phyloP scores from a whole-genome alignment of 1,140 invertebrate genomes.

The Brachionus asplanchnoidis region DNA sequence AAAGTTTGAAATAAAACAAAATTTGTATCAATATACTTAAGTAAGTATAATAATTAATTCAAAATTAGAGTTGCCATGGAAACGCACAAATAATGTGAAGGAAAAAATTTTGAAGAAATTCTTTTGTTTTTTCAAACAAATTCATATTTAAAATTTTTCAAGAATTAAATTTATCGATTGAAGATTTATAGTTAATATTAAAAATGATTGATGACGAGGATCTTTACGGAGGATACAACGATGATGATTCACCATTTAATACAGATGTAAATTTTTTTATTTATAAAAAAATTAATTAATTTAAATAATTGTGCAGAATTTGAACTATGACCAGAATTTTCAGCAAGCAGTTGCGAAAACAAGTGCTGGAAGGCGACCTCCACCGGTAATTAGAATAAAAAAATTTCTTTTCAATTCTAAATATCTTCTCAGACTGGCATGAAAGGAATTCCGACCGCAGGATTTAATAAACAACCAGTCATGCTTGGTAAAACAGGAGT shows the following conservation, averaged over 20 bases:
- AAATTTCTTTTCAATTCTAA: conserved; percentile 42
- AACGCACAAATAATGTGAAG: not conserved
- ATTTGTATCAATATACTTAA: not conserved
- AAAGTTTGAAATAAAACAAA: not conserved
- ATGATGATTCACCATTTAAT: conserved; percentile 20
- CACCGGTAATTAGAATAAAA: conserved; percentile 48
- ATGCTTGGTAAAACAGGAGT: conserved; percentile 51
- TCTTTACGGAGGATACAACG: conserved; percentile 37
- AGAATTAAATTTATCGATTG: not conserved
- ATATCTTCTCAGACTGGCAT: conserved; percentile 45
- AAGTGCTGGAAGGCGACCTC: conserved; percentile 63
- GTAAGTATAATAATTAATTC: not conserved
- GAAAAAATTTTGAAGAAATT: conserved; percentile 16
- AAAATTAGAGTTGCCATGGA: not conserved
- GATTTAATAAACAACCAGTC: conserved; percentile 50
- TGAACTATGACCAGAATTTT: conserved; percentile 65
- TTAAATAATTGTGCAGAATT: conserved; percentile 55
- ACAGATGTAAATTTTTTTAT: conserved; percentile 23
- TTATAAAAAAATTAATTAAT: not conserved
- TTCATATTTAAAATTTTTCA: not conserved
- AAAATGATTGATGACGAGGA: conserved; percentile 1
- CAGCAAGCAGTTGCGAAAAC: conserved; percentile 63
- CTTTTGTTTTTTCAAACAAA: not conserved
- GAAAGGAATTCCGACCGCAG: conserved; percentile 43
- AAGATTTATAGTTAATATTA: not conserved